Base-by-base conservation (phyloP, 2,797 vertebrate species). In the Neosilurus hyrtlii region DNA sequence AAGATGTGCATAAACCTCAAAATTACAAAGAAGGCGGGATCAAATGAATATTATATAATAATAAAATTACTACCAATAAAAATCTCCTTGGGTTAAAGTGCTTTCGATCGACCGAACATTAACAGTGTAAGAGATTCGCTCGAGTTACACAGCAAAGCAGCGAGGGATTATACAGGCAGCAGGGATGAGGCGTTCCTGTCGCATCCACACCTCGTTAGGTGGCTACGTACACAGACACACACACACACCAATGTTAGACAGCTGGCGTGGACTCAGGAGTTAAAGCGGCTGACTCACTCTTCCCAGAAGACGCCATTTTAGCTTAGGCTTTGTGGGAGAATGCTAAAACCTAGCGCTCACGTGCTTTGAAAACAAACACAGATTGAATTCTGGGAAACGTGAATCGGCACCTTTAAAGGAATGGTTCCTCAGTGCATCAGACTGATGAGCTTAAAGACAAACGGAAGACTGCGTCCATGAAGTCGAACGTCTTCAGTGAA, bases 11-110 rank as follows among this genome's bases (percentile, higher is more conserved):
- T 22, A 2, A 62, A 70, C 54, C 43, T 22, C 49, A 1, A 14
- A 51, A 51, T 51, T 26, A 18, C 3, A 72, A 59, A 78, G 20
- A 56, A 12, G 9, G 11, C 8, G 43, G 30, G 37, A 57, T 14
- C 8, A 20, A n/a, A 15, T 15, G 1, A 62, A 22, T 26, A 77
- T 76, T 9, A 43, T 52, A 63, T 2, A 26, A 52, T 51, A 75
- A 24, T 10, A 59, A 75, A 22, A 59, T 14, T 37, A 57, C 16
- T 30, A 59, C 18, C 35, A 22, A 22, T 59, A 35, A 67, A 56
- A 73, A 26, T 43, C 15, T 56, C 24, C 51, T 57, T 22, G 37
- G 82, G 79, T 81, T 84, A 84, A 80, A 81, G 83, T 80, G 83
- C 83, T 84, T 54, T 80, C 56, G 68, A 82, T 73, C 68, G 5